Percentiles rank a stretch among this genome's conserved stretches.
Evolutionary conservation across 2,888 invertebrate genomes (phyloP).

Genomic region (Caenorhabditis sp.): DNA sequence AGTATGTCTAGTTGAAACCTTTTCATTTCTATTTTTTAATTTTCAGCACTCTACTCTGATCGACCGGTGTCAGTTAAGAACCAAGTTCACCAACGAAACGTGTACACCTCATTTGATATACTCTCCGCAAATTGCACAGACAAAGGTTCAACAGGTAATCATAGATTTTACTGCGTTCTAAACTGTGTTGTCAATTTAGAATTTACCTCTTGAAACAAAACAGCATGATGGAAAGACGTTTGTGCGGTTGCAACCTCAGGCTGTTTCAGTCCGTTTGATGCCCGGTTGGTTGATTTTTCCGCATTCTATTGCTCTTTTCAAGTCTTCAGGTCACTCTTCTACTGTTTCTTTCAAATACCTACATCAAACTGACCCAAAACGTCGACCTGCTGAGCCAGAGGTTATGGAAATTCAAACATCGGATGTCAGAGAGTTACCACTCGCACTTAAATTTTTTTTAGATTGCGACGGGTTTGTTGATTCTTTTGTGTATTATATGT

Average conservation of each 20-base stretch:
- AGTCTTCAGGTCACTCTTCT: slow-evolving; percentile 71
- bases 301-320: too few species aligned
- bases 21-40: background rate
- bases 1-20: slow-evolving; percentile 37
- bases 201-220: slow-evolving; percentile 69
- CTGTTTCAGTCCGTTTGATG: slow-evolving; percentile 72
- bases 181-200: too few species aligned
- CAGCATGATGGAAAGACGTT: slow-evolving; percentile 68
- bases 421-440: slow-evolving; percentile 65
- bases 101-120: slow-evolving; percentile 71
- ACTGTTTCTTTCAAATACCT: slow-evolving; percentile 74
- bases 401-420: slow-evolving; percentile 73
- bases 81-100: slow-evolving; percentile 60
- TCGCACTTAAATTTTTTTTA: slow-evolving; percentile 71
- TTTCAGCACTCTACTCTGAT: slow-evolving; percentile 61
- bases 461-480: slow-evolving; percentile 72
- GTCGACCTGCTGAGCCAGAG: slow-evolving; percentile 32
- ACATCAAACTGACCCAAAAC: slow-evolving; percentile 59
- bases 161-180: background rate
- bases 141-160: slow-evolving; percentile 63
- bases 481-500: background rate
- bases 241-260: slow-evolving; percentile 76
- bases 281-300: too few species aligned
- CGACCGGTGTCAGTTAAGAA: slow-evolving; percentile 69
- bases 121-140: slow-evolving; percentile 68